Conservation (phyloP, 2,797 vertebrate species). For the Micromesistius poutassou region DNA sequence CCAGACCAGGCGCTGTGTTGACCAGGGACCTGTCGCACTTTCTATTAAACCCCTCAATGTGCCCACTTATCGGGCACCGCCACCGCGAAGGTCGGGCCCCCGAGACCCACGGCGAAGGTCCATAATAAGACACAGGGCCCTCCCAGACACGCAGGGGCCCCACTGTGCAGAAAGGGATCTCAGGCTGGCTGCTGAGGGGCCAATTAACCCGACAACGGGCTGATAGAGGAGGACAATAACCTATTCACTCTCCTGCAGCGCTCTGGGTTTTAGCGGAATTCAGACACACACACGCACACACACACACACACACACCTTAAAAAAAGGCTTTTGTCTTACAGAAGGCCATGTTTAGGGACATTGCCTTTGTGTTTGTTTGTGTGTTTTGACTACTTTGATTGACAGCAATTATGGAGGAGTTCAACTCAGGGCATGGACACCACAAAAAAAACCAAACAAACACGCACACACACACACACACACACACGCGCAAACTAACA, state of each 20-base stretch:
- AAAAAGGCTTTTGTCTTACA: constrained; percentile 50
- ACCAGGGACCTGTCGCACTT: constrained; percentile 9
- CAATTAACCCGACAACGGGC: constrained; percentile 56
- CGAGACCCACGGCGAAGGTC: not conserved
- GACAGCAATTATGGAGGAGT: constrained; percentile 57
- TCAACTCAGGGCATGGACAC: constrained; percentile 38
- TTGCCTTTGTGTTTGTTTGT: constrained; percentile 55
- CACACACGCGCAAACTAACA: not conserved
- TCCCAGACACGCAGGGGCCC: not conserved
- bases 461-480: constrained; percentile 15
- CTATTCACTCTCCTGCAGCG: constrained; percentile 36
- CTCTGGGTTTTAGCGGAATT: not conserved
- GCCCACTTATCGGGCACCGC: not conserved
- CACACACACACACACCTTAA: constrained; percentile 49
- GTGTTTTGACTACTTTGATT: constrained; percentile 53
- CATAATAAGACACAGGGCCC: not conserved
- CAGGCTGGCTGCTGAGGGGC: constrained; percentile 43
- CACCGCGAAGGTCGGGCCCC: not conserved
- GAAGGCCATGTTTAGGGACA: constrained; percentile 34
- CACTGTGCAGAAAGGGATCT: constrained; percentile 33
- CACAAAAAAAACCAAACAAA: not conserved
- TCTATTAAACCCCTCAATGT: not conserved
- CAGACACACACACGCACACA: constrained; percentile 52
- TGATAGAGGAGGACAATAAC: constrained; percentile 48
- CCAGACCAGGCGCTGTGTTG: constrained; percentile 3